Conservation (phyloP, 2,113 vertebrate genomes). For the Junco hyemalis region DNA sequence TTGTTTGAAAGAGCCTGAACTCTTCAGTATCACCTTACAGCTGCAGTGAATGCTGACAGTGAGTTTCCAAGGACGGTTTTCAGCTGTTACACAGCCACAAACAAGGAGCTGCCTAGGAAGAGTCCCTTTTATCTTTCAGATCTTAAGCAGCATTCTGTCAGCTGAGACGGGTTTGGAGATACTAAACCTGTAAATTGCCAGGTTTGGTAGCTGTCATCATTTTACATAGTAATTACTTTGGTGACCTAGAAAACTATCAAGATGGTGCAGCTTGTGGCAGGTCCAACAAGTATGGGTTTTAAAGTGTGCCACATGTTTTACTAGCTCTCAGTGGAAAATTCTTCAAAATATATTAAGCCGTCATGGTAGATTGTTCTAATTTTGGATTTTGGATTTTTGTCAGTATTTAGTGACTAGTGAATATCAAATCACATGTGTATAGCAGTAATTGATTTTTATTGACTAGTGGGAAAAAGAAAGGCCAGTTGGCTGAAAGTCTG, state of each 20-base stretch:
- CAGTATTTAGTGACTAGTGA: background rate
- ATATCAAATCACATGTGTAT: background rate
- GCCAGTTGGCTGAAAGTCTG: background rate
- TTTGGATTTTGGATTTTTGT: background rate
- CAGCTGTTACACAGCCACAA: background rate
- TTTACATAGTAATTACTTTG: background rate
- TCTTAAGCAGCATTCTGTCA: slow-evolving; percentile 8
- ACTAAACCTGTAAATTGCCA: background rate
- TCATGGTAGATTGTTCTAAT: background rate
- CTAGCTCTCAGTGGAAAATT: background rate
- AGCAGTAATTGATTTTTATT: slow-evolving; percentile 10
- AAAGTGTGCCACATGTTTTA: background rate
- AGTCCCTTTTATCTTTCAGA: background rate
- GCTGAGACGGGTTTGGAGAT: background rate
- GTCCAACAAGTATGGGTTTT: background rate
- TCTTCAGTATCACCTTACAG: background rate
- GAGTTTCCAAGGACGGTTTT: background rate
- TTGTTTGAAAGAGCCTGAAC: background rate
- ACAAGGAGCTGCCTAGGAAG: background rate
- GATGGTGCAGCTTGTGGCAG: background rate
- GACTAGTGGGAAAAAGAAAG: background rate
- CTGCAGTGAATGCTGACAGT: background rate
- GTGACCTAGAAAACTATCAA: background rate
- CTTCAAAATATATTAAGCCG: background rate
- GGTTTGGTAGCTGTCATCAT: background rate